Base-by-base conservation (phyloP, 2,888 invertebrate genomes). In the Leptopterna dolabrata region DNA sequence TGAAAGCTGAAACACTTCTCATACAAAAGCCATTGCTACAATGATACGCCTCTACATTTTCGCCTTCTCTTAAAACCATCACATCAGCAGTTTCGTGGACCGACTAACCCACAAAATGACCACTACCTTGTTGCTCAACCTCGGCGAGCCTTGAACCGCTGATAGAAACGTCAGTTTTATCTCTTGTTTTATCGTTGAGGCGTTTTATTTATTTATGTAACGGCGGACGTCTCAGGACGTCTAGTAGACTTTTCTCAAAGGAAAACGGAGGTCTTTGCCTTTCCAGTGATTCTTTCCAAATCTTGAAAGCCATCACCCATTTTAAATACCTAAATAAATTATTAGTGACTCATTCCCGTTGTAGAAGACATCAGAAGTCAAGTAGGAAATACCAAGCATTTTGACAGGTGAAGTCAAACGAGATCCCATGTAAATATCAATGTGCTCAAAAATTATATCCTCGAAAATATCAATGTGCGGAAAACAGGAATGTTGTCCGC, bases 71-170 rank as follows among this genome's bases (percentile, higher is more conserved):
- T n/a, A 73, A 73, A 73, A 73, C 73, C 73, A 36, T 36, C 73
- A 73, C 78, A 78, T 78, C 78, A 78, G 78, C 78, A 78, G 78
- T 78, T 78, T 16, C 27, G 24, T 78, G 78, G 78, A 78, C 45
- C 78, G 78, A 78, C 43, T 78, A 78, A 78, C 78, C 78, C 78
- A 78, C 78, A 78, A 78, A 78, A 78, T 78, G 73, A 73, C 73
- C 73, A 73, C 63, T 63, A 63, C 63, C 63, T 63, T 63, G 63
- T 63, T 63, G 63, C 63, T 63, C 63, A 63, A 63, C 63, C 63
- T 63, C 63, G 27, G 24, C 63, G 63, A 63, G 63, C 63, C 63
- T 63, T 63, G 63, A 63, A 63, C 63, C 63, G 24, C 63, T 63
- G 63, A 63, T 63, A 63, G 63, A 63, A 63, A 63, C 63, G 63